Base-by-base conservation (phyloP, 2,888 invertebrate genomes). In the Drosophila putrida region DNA sequence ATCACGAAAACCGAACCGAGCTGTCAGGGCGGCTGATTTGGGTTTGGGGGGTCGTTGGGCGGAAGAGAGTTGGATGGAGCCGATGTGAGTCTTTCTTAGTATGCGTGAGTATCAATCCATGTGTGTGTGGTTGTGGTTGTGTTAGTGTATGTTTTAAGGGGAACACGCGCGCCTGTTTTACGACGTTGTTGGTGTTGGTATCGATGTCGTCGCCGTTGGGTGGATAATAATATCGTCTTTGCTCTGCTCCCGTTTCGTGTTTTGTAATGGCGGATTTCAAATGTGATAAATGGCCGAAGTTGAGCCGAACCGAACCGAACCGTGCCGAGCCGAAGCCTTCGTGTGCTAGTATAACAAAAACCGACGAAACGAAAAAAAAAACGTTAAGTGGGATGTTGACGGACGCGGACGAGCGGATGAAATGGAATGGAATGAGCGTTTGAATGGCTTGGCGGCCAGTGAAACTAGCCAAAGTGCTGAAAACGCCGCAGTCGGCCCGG, bases 391-490 rank as follows among this genome's bases (percentile, higher is more conserved):
- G 88, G 85, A 88, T 89, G 87, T 88, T 84, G 88, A 86, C 86
- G 89, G 86, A 89, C 86, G 89, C 88, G 89, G 89, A 89, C 84
- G 89, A 89, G 88, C 84, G 88, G 82, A 86, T 89, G 84, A 83
- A 90, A 90, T 90, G 90, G 81, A 82, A 87, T 83, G 88, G 72
- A 79, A 80, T 78, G 80, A 77, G 73, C 86, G 70, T 82, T 84
- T 78, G 86, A 88, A 79, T 78, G 61, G 71, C 68, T 82, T 71
- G 78, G 78, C 75, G 78, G 71, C 66, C 63, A 75, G 80, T 67
- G 78, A 77, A 75, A 75, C 61, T 70, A 73, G 38, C 39, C 64
- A 77, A 76, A 77, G 75, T 79, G 72, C 64, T 58, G 20, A 67
- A 76, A 80, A 65, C 80, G 75, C 71, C 74, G 84, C 84, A 77